Evolutionary conservation across 2,113 vertebrate genomes (phyloP), one percentile per base, ranked within the genome.

Genomic region (Phocoena phocoena): DNA sequence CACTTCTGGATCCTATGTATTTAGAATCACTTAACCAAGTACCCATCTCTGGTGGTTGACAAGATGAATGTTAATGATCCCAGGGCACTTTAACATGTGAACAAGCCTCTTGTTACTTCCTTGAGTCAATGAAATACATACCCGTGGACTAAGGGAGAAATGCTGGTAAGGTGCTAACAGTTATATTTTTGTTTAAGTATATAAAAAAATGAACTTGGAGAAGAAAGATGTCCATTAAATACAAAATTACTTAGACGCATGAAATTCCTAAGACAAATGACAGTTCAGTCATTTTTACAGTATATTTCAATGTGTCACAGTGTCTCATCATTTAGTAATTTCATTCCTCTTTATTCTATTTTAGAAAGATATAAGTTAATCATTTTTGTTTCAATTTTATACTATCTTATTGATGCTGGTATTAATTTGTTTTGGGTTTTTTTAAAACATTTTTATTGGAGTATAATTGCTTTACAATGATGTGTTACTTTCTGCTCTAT

Each of bases 11-110:
- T 71, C 14, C 53, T 79, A 58, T 17, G 6, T 55, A 8, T 41
- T 44, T 88, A 60, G 41, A 65, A n/a, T 94, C 36, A 81, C n/a
- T 91, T 92, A 58, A 71, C 17, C 44, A 83, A 23, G 4, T 33
- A 44, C 28, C 31, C 65, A 26, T 36, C n/a, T 71, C 55, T 36
- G 25, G 47, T 63, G n/a, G 36, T 8, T 38, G 53, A 79, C 21
- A 60, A 83, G n/a, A 47, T 88, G 55, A 84, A 96, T 55, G 18
- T 67, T 67, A 91, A 91, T 84, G n/a, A 88, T 67, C n/a, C 20
- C 15, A 33, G 79, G 23, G 31, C 74, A 80, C 8, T 62, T 83
- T 36, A 60, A 88, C 28, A 36, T 20, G 9, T 44, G 6, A 71
- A 53, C 12, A 58, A 79, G 15, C 28, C 33, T 36, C 14, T 89